These are phyloP conservation scores for Physeter macrocephalus DNA, from an alignment of 2,113 vertebrate species.

Conservation along the genomic window DNA sequence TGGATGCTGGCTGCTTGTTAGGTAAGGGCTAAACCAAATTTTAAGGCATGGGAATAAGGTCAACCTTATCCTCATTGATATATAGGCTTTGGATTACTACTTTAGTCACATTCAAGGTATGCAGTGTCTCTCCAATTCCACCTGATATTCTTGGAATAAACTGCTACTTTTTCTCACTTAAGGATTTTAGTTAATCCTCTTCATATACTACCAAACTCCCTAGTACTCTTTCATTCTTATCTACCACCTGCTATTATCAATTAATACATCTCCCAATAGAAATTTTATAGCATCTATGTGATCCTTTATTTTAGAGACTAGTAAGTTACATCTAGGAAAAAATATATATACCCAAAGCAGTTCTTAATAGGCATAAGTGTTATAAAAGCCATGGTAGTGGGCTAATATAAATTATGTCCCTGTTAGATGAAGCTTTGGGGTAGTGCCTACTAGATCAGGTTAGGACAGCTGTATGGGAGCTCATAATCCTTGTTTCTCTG, in stretches of 20 bases:
- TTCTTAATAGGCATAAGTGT: neutral
- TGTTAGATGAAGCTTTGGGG: neutral
- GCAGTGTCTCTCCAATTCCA: neutral
- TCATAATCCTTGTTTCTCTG: neutral
- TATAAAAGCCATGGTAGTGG: neutral
- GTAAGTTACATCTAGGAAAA: neutral
- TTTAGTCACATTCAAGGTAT: neutral
- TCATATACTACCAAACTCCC: neutral
- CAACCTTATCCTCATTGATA: neutral
- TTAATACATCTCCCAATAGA: neutral
- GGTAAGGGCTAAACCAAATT: neutral
- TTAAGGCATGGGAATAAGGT: neutral
- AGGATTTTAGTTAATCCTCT: neutral
- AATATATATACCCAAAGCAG: neutral
- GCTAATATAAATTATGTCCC: neutral
- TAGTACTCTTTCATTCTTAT: neutral
- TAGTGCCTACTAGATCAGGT: neutral
- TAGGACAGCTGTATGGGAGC: neutral
- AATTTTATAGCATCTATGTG: neutral
- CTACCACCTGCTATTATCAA: neutral
- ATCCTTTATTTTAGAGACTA: neutral
- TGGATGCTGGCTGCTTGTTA: neutral
- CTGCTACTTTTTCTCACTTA: neutral
- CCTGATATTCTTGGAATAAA: neutral
- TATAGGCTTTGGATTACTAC: neutral